Conservation (phyloP, 2,888 invertebrate genomes). For the Dysmachus trigonus region DNA sequence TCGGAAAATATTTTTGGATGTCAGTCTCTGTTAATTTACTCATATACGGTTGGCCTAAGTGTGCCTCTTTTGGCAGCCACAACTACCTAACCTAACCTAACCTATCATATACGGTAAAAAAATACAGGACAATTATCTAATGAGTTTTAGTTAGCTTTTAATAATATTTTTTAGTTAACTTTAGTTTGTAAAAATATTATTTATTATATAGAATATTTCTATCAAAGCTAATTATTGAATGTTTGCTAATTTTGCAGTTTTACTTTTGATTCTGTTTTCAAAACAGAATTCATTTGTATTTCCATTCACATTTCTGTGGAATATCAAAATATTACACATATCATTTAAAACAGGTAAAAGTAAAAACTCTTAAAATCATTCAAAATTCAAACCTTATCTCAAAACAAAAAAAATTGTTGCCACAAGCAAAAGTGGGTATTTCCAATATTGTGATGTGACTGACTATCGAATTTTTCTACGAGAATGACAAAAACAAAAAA, state of each 20-base stretch:
- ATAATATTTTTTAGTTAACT: no score
- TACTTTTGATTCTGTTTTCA: background rate
- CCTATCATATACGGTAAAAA: no score
- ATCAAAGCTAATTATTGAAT: no score
- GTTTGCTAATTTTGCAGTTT: background rate
- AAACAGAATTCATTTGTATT: background rate
- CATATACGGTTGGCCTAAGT: no score
- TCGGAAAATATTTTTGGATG: no score
- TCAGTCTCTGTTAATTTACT: no score
- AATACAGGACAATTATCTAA: no score
- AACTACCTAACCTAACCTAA: no score
- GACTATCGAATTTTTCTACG: background rate
- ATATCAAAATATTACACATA: background rate
- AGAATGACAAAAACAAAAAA: background rate
- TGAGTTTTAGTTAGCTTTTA: no score
- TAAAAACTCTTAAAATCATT: background rate
- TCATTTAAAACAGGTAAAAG: background rate
- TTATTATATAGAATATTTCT: no score
- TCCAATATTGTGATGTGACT: background rate
- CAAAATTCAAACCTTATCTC: background rate
- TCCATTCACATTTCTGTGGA: background rate
- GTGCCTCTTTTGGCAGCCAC: no score
- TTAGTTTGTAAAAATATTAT: no score
- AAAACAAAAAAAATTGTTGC: background rate
- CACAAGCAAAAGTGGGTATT: background rate